Evolutionary conservation across 2,113 vertebrate genomes (phyloP).

Genomic region (Chionodraco myersi): DNA sequence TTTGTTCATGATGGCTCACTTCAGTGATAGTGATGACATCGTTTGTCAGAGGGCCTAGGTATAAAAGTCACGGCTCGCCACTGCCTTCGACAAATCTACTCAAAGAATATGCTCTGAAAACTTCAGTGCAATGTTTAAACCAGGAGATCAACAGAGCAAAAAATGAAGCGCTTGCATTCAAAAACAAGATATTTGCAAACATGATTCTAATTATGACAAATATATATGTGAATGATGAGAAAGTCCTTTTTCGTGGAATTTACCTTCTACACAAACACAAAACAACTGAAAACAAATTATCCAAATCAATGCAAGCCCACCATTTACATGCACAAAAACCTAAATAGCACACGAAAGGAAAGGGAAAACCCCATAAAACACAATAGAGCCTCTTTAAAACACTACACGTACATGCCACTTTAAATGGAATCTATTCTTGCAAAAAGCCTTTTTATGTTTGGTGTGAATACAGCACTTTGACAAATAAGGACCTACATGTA

Average conservation of each 20-base stretch:
- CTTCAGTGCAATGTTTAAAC: neutral
- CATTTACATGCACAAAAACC: too few relatives aligned
- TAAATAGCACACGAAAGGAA: too few relatives aligned
- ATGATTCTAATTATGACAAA: neutral
- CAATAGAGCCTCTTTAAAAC: too few relatives aligned
- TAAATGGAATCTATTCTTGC: neutral
- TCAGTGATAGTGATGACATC: too few relatives aligned
- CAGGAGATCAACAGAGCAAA: neutral
- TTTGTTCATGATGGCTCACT: too few relatives aligned
- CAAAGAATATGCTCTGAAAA: slow-evolving; percentile 15
- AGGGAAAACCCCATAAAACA: too few relatives aligned
- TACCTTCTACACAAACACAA: too few relatives aligned
- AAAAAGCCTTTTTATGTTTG: neutral
- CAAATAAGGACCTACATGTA: slow-evolving; percentile 25
- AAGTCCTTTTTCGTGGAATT: neutral
- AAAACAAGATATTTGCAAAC: slow-evolving; percentile 12
- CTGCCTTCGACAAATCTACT: slow-evolving; percentile 2
- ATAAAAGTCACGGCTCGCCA: too few relatives aligned
- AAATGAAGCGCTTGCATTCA: slow-evolving; percentile 18
- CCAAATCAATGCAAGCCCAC: neutral
- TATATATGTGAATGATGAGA: neutral
- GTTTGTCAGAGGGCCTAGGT: too few relatives aligned
- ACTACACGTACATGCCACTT: neutral
- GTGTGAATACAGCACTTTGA: slow-evolving; percentile 4
- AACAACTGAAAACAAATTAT: too few relatives aligned